Base-by-base conservation (phyloP, 2,888 invertebrate species). In the Cylindroiulus punctatus region DNA sequence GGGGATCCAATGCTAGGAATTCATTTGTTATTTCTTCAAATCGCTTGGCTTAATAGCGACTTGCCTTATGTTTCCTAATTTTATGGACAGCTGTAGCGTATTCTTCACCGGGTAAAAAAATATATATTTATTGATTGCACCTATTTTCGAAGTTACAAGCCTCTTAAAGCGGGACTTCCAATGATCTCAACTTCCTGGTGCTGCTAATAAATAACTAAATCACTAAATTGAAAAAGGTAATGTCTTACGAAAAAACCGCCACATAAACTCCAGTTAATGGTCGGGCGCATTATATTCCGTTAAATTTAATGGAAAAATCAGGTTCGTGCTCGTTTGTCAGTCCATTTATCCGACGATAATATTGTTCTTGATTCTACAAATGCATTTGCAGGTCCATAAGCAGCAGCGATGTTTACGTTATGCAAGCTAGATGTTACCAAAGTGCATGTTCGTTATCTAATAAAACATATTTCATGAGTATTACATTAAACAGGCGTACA, bases 11-110 rank as follows among this genome's bases (percentile, higher is more conserved):
- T 26, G 65, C 65, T n/a, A 26, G 65, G 10, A 65, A 65, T 65
- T n/a, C 65, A 65, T 65, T 65, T 26, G 65, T 65, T 65, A 65
- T 65, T 65, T 65, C 10, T 65, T 65, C 65, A 65, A 65, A 65
- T 65, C 26, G 65, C 65, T 26, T 10, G 65, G 65, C 65, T 65
- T 65, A 65, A 65, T 65, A 65, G 65, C 65, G 65, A 65, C 65
- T n/a, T 26, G 65, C 65, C 65, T 65, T 65, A 65, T 65, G 65
- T 65, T 65, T 65, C 65, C 65, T 65, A 65, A 65, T 65, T 65
- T 65, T 65, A 65, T 65, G 65, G 65, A 65, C 65, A 65, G 65
- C 65, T 65, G 65, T 65, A 65, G 10, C 65, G 1, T 65, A 26
- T 65, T 65, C 65, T 65, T 22, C 26, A 26, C 26, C 10, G 1